These are phyloP conservation scores for Nomada fabriciana DNA, from an alignment of 2,888 invertebrate species.

Conservation along the genomic window DNA sequence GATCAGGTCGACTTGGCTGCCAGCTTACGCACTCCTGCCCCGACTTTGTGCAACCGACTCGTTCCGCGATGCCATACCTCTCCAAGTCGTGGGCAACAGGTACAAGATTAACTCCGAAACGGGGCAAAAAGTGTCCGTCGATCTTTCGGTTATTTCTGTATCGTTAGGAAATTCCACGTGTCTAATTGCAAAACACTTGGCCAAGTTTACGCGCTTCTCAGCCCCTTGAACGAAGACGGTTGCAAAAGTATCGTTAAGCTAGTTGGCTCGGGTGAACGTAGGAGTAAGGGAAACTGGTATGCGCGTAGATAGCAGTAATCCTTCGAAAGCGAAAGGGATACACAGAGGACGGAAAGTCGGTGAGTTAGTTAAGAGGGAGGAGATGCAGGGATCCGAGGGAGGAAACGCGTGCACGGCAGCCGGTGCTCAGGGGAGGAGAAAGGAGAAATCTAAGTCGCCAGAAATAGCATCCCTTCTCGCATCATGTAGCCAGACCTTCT, in stretches of 20 bases:
- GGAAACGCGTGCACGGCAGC: slow-evolving; percentile 44
- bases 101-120: not conserved
- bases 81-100: not conserved
- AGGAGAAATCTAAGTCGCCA: slow-evolving; percentile 73
- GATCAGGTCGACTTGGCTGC: slow-evolving; percentile 9
- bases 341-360: slow-evolving; percentile 40
- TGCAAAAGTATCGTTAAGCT: not conserved
- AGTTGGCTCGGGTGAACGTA: not conserved
- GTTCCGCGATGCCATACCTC: not conserved
- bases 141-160: not conserved
- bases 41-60: not conserved
- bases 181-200: too few relatives aligned
- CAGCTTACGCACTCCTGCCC: slow-evolving; percentile 32
- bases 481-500: slow-evolving; percentile 66
- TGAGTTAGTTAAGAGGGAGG: slow-evolving; percentile 33
- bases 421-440: slow-evolving; percentile 53
- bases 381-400: slow-evolving; percentile 38
- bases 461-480: slow-evolving; percentile 79
- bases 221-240: not conserved
- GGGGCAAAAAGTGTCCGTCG: not conserved
- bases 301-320: slow-evolving; percentile 7
- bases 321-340: slow-evolving; percentile 45
- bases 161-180: too few relatives aligned
- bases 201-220: too few relatives aligned
- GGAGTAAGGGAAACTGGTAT: not conserved